Percentiles rank a stretch among this genome's conserved stretches.
phyloP scores from a whole-genome alignment of 2,888 invertebrate genomes.

The Diploptera punctata region DNA sequence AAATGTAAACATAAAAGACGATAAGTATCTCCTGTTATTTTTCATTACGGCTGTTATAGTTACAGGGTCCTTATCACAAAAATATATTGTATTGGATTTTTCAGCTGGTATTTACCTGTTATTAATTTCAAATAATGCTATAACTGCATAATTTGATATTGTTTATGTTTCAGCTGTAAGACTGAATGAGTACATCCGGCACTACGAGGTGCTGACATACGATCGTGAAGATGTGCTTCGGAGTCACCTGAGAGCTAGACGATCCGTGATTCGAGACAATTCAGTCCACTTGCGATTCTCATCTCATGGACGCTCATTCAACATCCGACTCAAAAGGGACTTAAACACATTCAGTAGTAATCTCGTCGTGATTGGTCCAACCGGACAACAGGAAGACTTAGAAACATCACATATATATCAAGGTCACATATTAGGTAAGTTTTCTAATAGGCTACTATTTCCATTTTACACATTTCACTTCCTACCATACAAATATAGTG shows the following conservation, averaged over 20 bases:
- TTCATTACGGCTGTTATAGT: too few relatives aligned
- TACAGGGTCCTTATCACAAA: too few relatives aligned
- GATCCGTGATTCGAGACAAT: slow-evolving; percentile 60
- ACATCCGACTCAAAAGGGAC: slow-evolving; percentile 86
- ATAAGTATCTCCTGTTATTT: too few relatives aligned
- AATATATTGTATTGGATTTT: too few relatives aligned
- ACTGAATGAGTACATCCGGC: slow-evolving; percentile 88
- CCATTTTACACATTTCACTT: too few relatives aligned
- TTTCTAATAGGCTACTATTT: too few relatives aligned
- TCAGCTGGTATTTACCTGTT: too few relatives aligned
- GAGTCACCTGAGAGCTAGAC: slow-evolving; percentile 60
- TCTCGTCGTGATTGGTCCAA: slow-evolving; percentile 73
- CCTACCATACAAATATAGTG: too few relatives aligned
- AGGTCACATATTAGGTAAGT: slow-evolving; percentile 78
- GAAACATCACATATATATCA: slow-evolving; percentile 88
- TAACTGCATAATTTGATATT: too few relatives aligned
- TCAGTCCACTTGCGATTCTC: slow-evolving; percentile 71
- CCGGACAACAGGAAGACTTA: slow-evolving; percentile 71
- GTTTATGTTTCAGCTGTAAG: slow-evolving; percentile 76
- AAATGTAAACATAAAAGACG: too few relatives aligned
- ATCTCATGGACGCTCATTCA: slow-evolving; percentile 82
- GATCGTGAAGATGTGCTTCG: slow-evolving; percentile 70
- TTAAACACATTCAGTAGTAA: slow-evolving; percentile 81
- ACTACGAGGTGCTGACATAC: slow-evolving; percentile 89
- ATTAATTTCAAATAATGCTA: too few relatives aligned